These are phyloP conservation scores for Tragulus kanchil DNA, from an alignment of 2,113 vertebrate genomes.

Conservation along the genomic window DNA sequence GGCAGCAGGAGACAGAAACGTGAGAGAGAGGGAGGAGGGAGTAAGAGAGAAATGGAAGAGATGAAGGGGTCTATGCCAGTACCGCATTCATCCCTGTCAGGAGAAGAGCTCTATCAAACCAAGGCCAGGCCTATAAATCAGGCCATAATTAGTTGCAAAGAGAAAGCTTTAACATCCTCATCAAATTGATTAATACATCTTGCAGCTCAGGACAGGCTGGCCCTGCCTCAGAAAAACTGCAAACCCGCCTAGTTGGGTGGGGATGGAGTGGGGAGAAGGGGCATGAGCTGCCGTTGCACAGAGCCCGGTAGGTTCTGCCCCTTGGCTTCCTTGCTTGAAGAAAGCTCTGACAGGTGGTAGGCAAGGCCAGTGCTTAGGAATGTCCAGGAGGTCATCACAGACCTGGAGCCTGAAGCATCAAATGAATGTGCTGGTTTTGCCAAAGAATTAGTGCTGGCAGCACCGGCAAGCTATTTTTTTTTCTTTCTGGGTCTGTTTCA, in stretches of 20 bases:
- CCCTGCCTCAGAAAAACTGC: slow-evolving; percentile 83
- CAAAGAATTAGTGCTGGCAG: neutral
- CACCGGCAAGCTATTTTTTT: neutral
- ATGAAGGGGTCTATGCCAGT: slow-evolving; percentile 84
- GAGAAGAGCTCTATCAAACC: slow-evolving; percentile 86
- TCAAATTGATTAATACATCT: slow-evolving; percentile 91
- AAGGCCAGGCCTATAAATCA: slow-evolving; percentile 90
- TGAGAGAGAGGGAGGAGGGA: slow-evolving; percentile 62
- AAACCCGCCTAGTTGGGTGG: slow-evolving; percentile 66
- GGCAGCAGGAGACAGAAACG: slow-evolving; percentile 39
- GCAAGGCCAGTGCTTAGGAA: neutral
- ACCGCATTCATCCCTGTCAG: slow-evolving; percentile 87
- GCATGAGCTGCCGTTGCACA: rapidly evolving
- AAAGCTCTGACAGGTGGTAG: neutral
- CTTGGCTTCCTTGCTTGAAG: neutral
- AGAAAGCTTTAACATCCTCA: slow-evolving; percentile 91
- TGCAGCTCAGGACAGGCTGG: slow-evolving; percentile 84
- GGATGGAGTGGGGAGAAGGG: slow-evolving; percentile 58
- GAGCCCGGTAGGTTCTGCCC: neutral
- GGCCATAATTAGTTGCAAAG: slow-evolving; percentile 90
- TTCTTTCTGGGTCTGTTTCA: neutral
- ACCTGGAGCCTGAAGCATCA: neutral
- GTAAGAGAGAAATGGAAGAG: slow-evolving; percentile 79
- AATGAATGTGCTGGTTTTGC: neutral
- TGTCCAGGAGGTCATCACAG: neutral